These are phyloP conservation scores for Adela reaumurella DNA, from an alignment of 2,888 invertebrate species.

Conservation along the genomic window DNA sequence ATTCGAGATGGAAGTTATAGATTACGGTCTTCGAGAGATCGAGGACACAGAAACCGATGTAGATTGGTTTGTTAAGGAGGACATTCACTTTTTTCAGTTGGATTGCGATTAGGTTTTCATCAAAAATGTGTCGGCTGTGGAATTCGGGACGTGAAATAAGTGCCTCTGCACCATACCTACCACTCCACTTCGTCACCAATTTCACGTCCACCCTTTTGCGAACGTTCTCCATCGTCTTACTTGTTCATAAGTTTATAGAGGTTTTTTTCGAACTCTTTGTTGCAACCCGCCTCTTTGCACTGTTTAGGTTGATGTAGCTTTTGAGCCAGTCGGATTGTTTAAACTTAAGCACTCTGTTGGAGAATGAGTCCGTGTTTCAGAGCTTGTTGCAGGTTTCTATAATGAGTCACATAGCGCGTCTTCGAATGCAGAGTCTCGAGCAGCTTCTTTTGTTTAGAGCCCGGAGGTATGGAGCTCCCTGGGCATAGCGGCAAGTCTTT, in stretches of 20 bases:
- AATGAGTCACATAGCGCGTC: constrained; percentile 18
- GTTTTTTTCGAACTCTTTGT: constrained; percentile 10
- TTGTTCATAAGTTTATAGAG: constrained; percentile 13
- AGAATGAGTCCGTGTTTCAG: constrained; percentile 18
- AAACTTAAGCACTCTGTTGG: constrained; percentile 15
- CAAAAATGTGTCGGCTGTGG: constrained; percentile 6
- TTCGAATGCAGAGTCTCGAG: constrained; percentile 16
- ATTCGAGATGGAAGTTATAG: constrained; percentile 11
- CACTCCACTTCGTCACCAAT: constrained; percentile 7
- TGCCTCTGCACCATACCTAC: constrained; percentile 3
- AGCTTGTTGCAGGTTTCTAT: constrained; percentile 16
- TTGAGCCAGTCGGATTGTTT: constrained; percentile 18
- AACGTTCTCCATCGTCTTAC: constrained; percentile 13
- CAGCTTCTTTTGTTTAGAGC: constrained; percentile 12
- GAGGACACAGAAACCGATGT: constrained; percentile 9
- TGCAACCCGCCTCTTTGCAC: constrained; percentile 8
- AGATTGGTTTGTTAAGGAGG: constrained; percentile 11
- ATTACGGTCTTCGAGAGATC: constrained; percentile 11
- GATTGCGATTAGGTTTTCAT: constrained; percentile 11
- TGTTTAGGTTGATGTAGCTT: constrained; percentile 14
- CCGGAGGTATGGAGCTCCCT: constrained; percentile 6
- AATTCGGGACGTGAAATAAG: constrained; percentile 2
- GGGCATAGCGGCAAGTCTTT: constrained; percentile 4
- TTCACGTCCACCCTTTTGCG: constrained; percentile 9
- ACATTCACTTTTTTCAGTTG: constrained; percentile 8